A percentile compares a stretch with the other conserved stretches of the same genome.
These are phyloP conservation scores for Todiramphus saurophagus DNA, from an alignment of 2,113 vertebrate genomes.

Conservation along the genomic window DNA sequence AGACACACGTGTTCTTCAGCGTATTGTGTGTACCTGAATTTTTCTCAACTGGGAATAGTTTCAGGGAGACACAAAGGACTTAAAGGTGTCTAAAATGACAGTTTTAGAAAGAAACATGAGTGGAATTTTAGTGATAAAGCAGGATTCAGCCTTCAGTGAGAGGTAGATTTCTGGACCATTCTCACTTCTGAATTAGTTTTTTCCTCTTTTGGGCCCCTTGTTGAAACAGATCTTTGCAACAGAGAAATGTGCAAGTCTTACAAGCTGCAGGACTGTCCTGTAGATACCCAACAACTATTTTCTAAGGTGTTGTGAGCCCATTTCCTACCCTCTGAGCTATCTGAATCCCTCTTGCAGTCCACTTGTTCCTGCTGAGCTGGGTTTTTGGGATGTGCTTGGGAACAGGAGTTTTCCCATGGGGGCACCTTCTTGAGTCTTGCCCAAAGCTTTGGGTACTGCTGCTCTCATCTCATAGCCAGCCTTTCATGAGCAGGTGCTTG, in stretches of 20 bases:
- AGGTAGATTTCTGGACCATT: not conserved
- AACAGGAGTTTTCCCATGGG: not conserved
- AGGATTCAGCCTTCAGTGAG: not conserved
- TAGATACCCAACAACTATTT: not conserved
- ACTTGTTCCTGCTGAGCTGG: not conserved
- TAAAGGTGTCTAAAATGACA: not conserved
- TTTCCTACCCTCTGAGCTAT: not conserved
- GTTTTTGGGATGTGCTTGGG: not conserved
- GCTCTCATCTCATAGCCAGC: not conserved
- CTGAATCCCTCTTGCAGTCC: not conserved
- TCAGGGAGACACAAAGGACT: not conserved
- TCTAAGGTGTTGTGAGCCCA: not conserved
- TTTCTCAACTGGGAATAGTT: not conserved
- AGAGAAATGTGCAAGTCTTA: not conserved
- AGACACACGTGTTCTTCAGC: not conserved
- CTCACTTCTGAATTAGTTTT: not conserved
- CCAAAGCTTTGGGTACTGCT: not conserved
- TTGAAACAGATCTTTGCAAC: not conserved
- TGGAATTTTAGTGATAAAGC: not conserved
- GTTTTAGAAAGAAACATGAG: not conserved
- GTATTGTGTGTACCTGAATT: not conserved
- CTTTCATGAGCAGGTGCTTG: not conserved
- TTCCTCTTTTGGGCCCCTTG: not conserved
- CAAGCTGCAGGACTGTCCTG: not conserved
- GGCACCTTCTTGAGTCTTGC: not conserved